Evolutionary conservation across 1,140 invertebrate species (phyloP).

Genomic region (Contarinia nasturtii): DNA sequence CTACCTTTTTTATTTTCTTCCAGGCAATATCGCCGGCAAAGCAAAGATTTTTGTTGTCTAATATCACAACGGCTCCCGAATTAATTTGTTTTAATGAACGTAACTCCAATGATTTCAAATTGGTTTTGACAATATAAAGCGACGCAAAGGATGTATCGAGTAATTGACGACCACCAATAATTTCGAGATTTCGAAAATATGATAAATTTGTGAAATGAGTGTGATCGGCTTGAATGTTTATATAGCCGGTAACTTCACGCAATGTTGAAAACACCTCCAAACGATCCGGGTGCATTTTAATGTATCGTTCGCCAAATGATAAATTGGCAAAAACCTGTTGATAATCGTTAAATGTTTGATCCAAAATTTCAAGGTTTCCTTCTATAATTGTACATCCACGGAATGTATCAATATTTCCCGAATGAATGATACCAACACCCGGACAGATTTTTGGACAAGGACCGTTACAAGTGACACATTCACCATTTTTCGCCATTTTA

Average conservation of each 20-base stretch:
- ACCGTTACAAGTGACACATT: conserved; percentile 85
- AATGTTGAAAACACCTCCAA: conserved; percentile 82
- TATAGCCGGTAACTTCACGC: conserved; percentile 78
- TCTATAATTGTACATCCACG: conserved; percentile 88
- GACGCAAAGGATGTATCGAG: conserved; percentile 71
- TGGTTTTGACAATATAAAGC: conserved; percentile 79
- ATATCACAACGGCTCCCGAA: conserved; percentile 71
- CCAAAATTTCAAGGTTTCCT: conserved; percentile 78
- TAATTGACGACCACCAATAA: conserved; percentile 73
- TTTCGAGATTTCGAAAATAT: conserved; percentile 81
- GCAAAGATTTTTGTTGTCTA: conserved; percentile 79
- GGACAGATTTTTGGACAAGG: conserved; percentile 85
- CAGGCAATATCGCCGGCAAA: conserved; percentile 77
- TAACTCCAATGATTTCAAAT: conserved; percentile 63
- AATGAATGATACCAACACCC: conserved; percentile 53
- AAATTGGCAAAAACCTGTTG: conserved; percentile 64
- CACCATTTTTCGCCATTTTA: conserved; percentile 69
- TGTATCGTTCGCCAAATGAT: conserved; percentile 54
- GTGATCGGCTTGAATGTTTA: conserved; percentile 80
- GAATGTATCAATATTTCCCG: conserved; percentile 76
- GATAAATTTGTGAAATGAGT: conserved; percentile 72
- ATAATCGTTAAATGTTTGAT: conserved; percentile 75
- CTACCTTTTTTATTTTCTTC: conserved; percentile 53
- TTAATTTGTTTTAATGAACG: conserved; percentile 70
- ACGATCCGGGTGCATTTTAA: conserved; percentile 63